A percentile compares a stretch with the other conserved stretches of the same genome.
Conservation (phyloP, 2,113 vertebrate genomes). For the Heterotilapia buettikoferi region DNA sequence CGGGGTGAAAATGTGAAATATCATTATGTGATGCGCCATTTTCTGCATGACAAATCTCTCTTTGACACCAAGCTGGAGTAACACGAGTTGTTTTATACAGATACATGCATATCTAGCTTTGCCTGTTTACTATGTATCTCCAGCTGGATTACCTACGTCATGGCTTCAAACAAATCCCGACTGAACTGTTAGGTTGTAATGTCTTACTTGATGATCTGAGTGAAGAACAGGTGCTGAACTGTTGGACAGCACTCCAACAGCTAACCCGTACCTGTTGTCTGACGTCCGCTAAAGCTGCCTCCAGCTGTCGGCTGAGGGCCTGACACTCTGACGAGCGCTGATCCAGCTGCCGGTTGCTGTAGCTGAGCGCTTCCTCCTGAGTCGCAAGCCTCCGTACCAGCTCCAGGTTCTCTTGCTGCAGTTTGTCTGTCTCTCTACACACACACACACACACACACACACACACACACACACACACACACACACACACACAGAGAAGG, state of each 20-base stretch:
- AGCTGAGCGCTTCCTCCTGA: conserved; percentile 76
- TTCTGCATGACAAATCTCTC: not conserved
- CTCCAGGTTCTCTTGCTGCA: conserved; percentile 77
- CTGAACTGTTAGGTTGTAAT: not conserved
- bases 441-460: not conserved
- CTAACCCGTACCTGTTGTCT: conserved; percentile 73
- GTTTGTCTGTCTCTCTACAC: conserved; percentile 72
- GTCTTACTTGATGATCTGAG: not conserved
- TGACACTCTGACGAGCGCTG: conserved; percentile 73
- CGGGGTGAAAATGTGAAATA: not conserved
- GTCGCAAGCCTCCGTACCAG: conserved; percentile 73
- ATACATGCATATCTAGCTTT: not conserved
- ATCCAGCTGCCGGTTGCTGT: conserved; percentile 71
- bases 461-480: not conserved
- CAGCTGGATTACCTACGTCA: not conserved
- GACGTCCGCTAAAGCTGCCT: conserved; percentile 77
- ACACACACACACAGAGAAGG: no score
- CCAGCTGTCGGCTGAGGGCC: conserved; percentile 75
- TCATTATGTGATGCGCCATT: not conserved
- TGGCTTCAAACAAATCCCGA: not conserved
- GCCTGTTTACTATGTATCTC: not conserved
- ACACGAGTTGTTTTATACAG: not conserved
- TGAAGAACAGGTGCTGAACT: no score
- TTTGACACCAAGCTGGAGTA: not conserved
- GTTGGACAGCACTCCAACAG: not conserved